Conservation (phyloP, 2,797 vertebrate genomes). For the Nannoperca obscura region DNA sequence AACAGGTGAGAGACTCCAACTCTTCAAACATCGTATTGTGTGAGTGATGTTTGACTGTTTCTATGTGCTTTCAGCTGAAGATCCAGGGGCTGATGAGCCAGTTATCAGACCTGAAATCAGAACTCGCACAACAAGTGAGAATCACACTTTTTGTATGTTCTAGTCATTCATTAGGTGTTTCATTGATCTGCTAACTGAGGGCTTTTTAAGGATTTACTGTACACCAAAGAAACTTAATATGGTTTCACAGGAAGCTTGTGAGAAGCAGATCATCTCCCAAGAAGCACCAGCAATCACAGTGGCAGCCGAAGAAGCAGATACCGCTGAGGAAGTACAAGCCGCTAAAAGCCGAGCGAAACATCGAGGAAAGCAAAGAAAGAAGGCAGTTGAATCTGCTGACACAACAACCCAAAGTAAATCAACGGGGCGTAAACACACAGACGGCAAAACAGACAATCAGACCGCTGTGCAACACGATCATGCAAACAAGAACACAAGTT, state of each 20-base stretch:
- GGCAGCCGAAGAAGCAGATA: not conserved
- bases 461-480: not conserved
- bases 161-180: not conserved
- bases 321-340: not conserved
- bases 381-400: not conserved
- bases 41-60: not conserved
- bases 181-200: not conserved
- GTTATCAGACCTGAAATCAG: slow-evolving; percentile 56
- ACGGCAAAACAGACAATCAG: not conserved
- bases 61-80: slow-evolving; percentile 50
- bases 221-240: not conserved
- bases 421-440: not conserved
- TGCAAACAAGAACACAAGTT: not conserved
- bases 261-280: slow-evolving; percentile 8
- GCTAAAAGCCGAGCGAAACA: not conserved
- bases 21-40: accelerated
- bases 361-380: not conserved
- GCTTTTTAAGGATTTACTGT: slow-evolving; percentile 1
- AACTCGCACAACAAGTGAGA: slow-evolving; percentile 59
- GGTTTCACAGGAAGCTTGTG: slow-evolving; percentile 48
- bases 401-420: not conserved
- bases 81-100: slow-evolving; percentile 61
- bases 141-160: not conserved
- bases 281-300: slow-evolving; percentile 3
- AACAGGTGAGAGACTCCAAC: slow-evolving; percentile 59